Evolutionary conservation across 2,888 invertebrate genomes (phyloP), one percentile per base, ranked within the genome.

Genomic region (Vesta saturnalis): DNA sequence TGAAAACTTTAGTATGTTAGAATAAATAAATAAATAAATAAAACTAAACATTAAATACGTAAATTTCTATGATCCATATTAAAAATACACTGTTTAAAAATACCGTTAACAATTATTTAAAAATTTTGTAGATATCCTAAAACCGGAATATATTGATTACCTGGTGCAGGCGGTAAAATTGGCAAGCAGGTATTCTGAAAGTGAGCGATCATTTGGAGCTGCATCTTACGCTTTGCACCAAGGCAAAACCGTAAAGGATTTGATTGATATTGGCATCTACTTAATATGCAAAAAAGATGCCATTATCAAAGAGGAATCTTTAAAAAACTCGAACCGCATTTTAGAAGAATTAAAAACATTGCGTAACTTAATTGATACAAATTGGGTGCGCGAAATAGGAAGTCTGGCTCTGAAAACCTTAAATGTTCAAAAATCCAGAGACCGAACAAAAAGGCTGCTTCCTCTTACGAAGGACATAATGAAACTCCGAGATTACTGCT

Each of bases 311-410:
- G 39, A 55, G 15, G 22, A 61, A 54, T 61, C 61, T 54, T 61
- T 61, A 22, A 43, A 55, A 19, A 54, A 61, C 39, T 54, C 61
- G 14, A 14, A 52, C 35, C 23, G 15, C n/a, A 61, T 61, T 30
- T 39, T 61, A 61, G 49, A 30, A 2, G 52, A 60, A 52, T 60
- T 60, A 19, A 60, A 60, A 30, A 35, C 16, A 0, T 54, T 61
- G 43, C 43, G 55, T 12, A 19, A 54, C 35, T 30, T 61, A 54
- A 55, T 61, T 14, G 61, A 61, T 35, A 61, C 52, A 16, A 61
- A 61, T 55, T 61, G 61, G 61, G 61, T 39, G 30, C 61, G 61
- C 39, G 55, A 61, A 61, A 54, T 61, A 61, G 61, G 61, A 35
- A 61, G 46, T 39, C 21, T 61, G 30, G 46, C 57, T 57, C 57